Base-by-base conservation (phyloP, 2,113 vertebrate genomes). In the Garra rufa region DNA sequence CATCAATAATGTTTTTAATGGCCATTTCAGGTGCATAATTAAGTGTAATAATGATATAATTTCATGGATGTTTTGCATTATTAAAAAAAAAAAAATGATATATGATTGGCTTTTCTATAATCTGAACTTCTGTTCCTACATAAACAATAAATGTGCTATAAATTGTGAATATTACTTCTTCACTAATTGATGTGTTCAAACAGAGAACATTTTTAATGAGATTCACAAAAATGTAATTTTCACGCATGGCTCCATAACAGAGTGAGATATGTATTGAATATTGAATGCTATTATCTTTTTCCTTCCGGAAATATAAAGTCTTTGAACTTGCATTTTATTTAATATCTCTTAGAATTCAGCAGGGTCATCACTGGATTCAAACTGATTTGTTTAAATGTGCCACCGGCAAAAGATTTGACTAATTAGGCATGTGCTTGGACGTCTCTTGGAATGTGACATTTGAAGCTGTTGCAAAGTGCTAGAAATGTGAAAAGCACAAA, bases 311-410 rank as follows among this genome's bases (percentile, higher is more conserved):
- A 82, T 26, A 9, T 78, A 26, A 17, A 82, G 52, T 34, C 79
- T 81, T 82, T 78, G 70, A 81, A 82, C 65, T 9, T 65, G 69
- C 65, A 79, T 92, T 92, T 92, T 82, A 87, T 84, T 17, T 83
- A 52, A 28, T 38, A 84, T 89, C 90, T 89, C 92, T 92, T 90
- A 85, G 90, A 91, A 91, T 90, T 89, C 46, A 46, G 59, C 82
- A 13, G 92, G 90, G 90, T 92, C 90, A 92, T 87, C 24, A 30
- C 74, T 78, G 85, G 67, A 92, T 90, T 91, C 85, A 71, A 90
- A 91, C 88, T 90, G 19, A 89, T 88, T 92, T 93, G 89, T 93
- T 90, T 91, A 89, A 91, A 91, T 67, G 71, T 59, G 87, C 91
- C 88, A 55, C 52, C 65, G 92, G 91, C 88, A 59, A 87, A 88